Evolutionary conservation across 2,113 vertebrate species (phyloP).

Genomic region (Callocephalon fimbriatum): DNA sequence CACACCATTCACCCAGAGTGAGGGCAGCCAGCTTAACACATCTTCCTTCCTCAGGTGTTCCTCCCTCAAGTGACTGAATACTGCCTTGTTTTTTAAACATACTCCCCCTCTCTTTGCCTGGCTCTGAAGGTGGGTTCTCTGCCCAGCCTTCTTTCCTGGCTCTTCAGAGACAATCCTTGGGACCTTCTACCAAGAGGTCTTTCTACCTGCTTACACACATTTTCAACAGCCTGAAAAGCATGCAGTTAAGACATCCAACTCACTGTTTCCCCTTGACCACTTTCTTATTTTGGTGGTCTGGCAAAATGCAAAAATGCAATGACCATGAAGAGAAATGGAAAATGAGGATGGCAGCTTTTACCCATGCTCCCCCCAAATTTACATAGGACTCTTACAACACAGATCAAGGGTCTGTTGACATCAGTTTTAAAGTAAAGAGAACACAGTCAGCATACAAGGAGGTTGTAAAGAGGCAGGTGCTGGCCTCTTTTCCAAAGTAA

Average conservation of each 20-base stretch:
- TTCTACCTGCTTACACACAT: neutral
- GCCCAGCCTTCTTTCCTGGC: neutral
- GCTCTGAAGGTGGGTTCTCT: neutral
- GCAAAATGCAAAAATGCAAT: neutral
- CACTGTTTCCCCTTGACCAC: neutral
- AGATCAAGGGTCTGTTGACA: neutral
- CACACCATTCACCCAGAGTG: neutral
- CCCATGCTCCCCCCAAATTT: neutral
- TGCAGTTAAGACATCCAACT: neutral
- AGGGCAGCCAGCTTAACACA: neutral
- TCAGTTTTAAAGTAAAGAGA: neutral
- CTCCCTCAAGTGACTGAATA: neutral
- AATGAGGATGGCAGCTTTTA: neutral
- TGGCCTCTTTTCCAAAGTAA: neutral
- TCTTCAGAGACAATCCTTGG: neutral
- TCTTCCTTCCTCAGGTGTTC: neutral
- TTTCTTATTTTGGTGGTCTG: neutral
- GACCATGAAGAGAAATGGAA: neutral
- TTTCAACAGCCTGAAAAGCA: neutral
- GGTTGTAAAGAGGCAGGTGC: rapidly evolving
- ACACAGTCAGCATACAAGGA: neutral
- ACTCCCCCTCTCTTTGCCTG: neutral
- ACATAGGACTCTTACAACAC: neutral
- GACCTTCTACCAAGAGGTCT: neutral
- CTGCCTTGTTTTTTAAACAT: neutral